These are phyloP conservation scores for Picus viridis DNA, from an alignment of 2,797 vertebrate species.

Conservation along the genomic window DNA sequence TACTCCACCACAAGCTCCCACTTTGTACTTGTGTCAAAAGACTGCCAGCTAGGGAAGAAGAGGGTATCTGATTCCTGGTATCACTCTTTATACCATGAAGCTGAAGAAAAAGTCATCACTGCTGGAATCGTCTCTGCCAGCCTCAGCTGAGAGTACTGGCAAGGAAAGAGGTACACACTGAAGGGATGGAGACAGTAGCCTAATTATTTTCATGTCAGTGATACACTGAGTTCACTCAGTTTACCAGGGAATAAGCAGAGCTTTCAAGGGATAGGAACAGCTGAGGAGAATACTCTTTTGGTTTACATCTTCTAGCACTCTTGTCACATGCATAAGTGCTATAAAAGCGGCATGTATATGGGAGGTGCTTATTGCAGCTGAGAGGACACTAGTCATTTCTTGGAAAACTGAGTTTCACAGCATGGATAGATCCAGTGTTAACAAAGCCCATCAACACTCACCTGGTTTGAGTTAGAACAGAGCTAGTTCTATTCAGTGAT, in stretches of 20 bases:
- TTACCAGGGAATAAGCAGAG: constrained; percentile 41
- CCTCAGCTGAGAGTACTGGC: constrained; percentile 50
- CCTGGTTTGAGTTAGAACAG: too few relatives aligned
- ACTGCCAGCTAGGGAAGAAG: neutral
- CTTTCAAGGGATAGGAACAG: constrained; percentile 36
- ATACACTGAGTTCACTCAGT: constrained; percentile 38
- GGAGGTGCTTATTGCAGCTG: constrained; percentile 11
- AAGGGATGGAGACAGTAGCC: constrained; percentile 19
- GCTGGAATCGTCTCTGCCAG: constrained; percentile 40
- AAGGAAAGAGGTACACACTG: neutral
- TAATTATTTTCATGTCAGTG: constrained; percentile 16
- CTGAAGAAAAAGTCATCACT: neutral
- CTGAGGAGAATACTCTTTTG: constrained; percentile 43
- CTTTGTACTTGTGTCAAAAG: constrained; percentile 9
- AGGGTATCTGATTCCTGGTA: constrained; percentile 21
- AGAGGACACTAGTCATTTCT: neutral
- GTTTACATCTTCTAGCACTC: constrained; percentile 23
- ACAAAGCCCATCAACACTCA: neutral
- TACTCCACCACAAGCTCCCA: too few relatives aligned
- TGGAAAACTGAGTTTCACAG: neutral
- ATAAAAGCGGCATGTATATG: neutral
- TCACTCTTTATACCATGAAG: constrained; percentile 6
- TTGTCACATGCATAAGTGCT: neutral
- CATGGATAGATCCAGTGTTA: neutral
- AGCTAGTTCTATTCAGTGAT: too few relatives aligned